A percentile compares a stretch with the other conserved stretches of the same genome.
phyloP scores from a whole-genome alignment of 2,797 vertebrate genomes.

The Pangasius krempfi region DNA sequence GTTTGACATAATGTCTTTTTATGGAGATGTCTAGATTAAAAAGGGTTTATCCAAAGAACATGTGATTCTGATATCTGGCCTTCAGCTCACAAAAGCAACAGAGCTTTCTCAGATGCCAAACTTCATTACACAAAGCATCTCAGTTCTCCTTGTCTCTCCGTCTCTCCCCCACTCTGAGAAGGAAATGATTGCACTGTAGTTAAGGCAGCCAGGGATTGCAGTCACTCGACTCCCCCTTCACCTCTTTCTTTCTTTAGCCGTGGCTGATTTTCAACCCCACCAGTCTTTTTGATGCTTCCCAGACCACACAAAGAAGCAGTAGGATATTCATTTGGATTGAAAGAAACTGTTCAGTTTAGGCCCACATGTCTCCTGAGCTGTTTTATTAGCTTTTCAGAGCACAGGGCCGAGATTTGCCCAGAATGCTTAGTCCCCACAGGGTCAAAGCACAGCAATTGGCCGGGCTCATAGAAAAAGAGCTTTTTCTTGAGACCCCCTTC shows the following conservation, averaged over 20 bases:
- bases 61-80: slow-evolving; percentile 28
- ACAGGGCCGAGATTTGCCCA: not conserved
- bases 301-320: slow-evolving; percentile 48
- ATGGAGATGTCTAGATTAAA: slow-evolving; percentile 16
- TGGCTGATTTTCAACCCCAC: slow-evolving; percentile 40
- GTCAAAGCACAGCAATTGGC: slow-evolving; percentile 2
- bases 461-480: not conserved
- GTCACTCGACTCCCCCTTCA: slow-evolving; percentile 21
- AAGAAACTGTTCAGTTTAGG: slow-evolving; percentile 17
- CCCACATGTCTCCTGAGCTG: slow-evolving; percentile 28
- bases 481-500: slow-evolving; percentile 4
- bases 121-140: slow-evolving; percentile 39
- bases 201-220: slow-evolving; percentile 31
- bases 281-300: slow-evolving; percentile 51
- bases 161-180: slow-evolving; percentile 27
- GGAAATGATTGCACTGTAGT: slow-evolving; percentile 47
- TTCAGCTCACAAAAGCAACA: slow-evolving; percentile 11
- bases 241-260: slow-evolving; percentile 40
- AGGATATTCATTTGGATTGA: slow-evolving; percentile 37
- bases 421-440: not conserved
- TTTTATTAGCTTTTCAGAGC: slow-evolving; percentile 33
- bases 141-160: slow-evolving; percentile 8
- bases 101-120: slow-evolving; percentile 33
- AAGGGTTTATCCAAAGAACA: slow-evolving; percentile 19
- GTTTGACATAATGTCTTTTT: slow-evolving; percentile 40